Conservation (phyloP, 2,797 vertebrate genomes). For the Limosa lapponica region DNA sequence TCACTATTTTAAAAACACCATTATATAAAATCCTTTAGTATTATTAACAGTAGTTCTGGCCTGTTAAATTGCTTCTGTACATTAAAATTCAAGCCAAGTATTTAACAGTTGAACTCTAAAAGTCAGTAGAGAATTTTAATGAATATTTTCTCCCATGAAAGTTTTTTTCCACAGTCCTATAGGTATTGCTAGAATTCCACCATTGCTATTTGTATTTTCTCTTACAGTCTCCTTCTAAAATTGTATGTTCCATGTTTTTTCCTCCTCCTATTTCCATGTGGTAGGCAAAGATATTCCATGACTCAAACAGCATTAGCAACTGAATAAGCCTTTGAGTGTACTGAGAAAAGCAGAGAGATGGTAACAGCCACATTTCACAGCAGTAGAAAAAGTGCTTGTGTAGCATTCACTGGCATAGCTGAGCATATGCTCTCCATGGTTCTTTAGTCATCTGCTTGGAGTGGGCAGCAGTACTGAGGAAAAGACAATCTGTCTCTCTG, state of each 20-base stretch:
- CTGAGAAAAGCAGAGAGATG: constrained; percentile 3
- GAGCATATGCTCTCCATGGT: constrained; percentile 42
- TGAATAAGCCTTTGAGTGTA: constrained; percentile 54
- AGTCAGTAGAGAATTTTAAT: background rate
- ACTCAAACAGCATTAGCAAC: constrained; percentile 62
- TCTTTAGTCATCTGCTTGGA: constrained; percentile 55
- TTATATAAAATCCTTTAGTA: background rate
- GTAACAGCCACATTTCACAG: constrained; percentile 33
- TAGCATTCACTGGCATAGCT: constrained; percentile 32
- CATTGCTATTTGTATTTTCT: background rate
- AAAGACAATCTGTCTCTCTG: constrained; percentile 58
- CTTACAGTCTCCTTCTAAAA: background rate
- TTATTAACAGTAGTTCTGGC: background rate
- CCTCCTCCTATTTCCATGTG: constrained; percentile 20
- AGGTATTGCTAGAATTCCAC: background rate
- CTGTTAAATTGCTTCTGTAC: background rate
- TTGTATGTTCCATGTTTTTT: constrained; percentile 26
- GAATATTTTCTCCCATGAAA: background rate
- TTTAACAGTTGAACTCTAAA: background rate
- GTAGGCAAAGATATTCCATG: constrained; percentile 48
- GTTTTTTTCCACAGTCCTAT: background rate
- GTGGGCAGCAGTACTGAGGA: constrained; percentile 29
- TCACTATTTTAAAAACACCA: background rate
- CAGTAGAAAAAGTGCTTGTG: constrained; percentile 40
- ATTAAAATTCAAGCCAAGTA: background rate